Base-by-base conservation (phyloP, 2,797 vertebrate species). In the Labroides dimidiatus region DNA sequence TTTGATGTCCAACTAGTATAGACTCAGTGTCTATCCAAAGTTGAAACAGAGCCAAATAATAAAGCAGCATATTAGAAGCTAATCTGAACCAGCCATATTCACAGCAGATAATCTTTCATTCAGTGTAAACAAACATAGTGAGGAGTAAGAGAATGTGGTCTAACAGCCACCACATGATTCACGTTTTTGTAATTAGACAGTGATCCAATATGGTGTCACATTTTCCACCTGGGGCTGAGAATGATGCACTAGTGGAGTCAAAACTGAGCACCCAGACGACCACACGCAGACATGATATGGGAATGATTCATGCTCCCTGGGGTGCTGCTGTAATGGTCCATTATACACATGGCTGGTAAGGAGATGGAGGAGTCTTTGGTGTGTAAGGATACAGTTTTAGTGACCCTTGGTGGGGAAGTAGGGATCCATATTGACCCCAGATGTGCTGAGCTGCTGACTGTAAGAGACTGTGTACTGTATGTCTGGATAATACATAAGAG, bases 211-310 rank as follows among this genome's bases (percentile, higher is more conserved):
- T 50, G 27, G 39, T 55, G 50, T 87, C 66, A 58, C 27, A 45
- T 68, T 75, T 81, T 85, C 75, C 80, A 76, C 80, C 80, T 63
- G 61, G 68, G 75, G 80, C 54, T 21, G 48, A 72, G 60, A 33
- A 12, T 54, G 64, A 42, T 52, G 51, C 63, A 57, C 74, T 45
- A 23, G 63, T 73, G 66, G 60, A 79, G 67, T 74, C 20, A 56
- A 81, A 66, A 70, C 66, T 75, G 61, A 52, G 68, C 73, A 69
- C 65, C 61, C 84, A 77, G 85, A 77, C 64, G 69, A 84, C 89
- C 90, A 88, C 90, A 90, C 62, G 49, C 84, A 91, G 81, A 72
- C 87, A 87, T 79, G 77, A 89, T 83, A 81, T 56, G 68, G 21
- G 13, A 61, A 62, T 84, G 85, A 91, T 77, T 91, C 89, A 88